Evolutionary conservation across 2,113 vertebrate genomes (phyloP).

Genomic region (Nothobranchius furzeri): DNA sequence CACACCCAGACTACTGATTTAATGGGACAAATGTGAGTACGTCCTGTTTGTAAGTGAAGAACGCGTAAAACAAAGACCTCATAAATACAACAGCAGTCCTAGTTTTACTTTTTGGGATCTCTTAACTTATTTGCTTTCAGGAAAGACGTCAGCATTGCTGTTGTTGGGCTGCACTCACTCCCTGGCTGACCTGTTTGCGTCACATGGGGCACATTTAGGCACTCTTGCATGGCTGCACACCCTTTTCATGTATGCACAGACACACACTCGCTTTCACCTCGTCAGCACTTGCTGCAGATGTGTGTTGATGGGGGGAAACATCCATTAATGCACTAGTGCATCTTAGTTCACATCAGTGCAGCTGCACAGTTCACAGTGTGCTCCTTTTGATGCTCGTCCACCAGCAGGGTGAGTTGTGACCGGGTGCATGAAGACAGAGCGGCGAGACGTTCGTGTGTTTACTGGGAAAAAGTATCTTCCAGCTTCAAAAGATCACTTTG

Average conservation of each 20-base stretch:
- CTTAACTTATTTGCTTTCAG: neutral
- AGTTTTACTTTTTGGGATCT: conserved; percentile 2
- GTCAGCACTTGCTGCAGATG: conserved; percentile 63
- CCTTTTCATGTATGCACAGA: conserved; percentile 1
- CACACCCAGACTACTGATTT: neutral
- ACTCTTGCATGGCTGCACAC: conserved; percentile 19
- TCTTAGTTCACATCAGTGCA: conserved; percentile 48
- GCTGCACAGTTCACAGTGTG: conserved; percentile 33
- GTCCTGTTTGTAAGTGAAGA: neutral
- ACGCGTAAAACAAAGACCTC: neutral
- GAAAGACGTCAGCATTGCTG: conserved; percentile 2
- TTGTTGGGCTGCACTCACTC: conserved; percentile 1
- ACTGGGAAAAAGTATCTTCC: conserved; percentile 39
- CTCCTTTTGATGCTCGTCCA: neutral
- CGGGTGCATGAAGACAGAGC: conserved; percentile 34
- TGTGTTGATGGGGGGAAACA: conserved; percentile 45
- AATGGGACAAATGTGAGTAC: neutral
- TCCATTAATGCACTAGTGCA: conserved; percentile 63
- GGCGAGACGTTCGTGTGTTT: conserved; percentile 48
- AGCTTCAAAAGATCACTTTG: conserved; percentile 47
- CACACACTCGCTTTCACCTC: conserved; percentile 28
- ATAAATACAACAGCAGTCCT: neutral
- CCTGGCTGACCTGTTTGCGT: conserved; percentile 18
- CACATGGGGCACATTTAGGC: conserved; percentile 11
- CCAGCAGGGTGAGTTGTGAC: conserved; percentile 9